Percentiles rank a stretch among this genome's conserved stretches.
phyloP scores from a whole-genome alignment of 1,140 invertebrate species.

The Tachypleus tridentatus region DNA sequence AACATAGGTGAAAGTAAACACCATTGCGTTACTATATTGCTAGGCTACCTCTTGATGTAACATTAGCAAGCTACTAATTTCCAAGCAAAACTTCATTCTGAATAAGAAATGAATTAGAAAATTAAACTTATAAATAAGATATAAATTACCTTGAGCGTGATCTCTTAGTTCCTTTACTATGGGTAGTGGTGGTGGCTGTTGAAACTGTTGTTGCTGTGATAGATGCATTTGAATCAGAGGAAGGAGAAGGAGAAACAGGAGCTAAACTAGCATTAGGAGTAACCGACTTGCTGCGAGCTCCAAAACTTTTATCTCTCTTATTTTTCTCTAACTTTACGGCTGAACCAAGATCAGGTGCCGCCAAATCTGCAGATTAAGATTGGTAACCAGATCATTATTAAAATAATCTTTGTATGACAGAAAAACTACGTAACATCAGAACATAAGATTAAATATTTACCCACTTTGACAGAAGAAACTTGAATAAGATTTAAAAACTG shows the following conservation, averaged over 20 bases:
- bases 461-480: background rate
- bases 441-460: background rate
- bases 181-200: constrained; percentile 42
- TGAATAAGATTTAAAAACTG: background rate
- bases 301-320: constrained; percentile 14
- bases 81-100: too few relatives aligned
- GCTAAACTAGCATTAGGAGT: constrained; percentile 20
- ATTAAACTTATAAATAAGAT: too few relatives aligned
- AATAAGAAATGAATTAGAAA: too few relatives aligned
- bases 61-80: too few relatives aligned
- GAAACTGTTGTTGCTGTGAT: constrained; percentile 34
- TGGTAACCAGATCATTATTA: constrained; percentile 1
- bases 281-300: constrained; percentile 15
- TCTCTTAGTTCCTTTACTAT: constrained; percentile 49
- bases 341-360: constrained; percentile 9
- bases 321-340: constrained; percentile 6
- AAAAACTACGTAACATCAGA: background rate
- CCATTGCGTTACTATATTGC: too few relatives aligned
- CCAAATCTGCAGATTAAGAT: too few relatives aligned
- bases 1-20: too few relatives aligned
- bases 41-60: too few relatives aligned
- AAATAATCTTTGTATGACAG: constrained; percentile 1
- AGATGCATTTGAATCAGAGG: constrained; percentile 36
- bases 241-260: constrained; percentile 29
- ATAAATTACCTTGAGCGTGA: constrained; percentile 61